These are phyloP conservation scores for Adelphocoris suturalis DNA, from an alignment of 2,888 invertebrate species.

Conservation along the genomic window DNA sequence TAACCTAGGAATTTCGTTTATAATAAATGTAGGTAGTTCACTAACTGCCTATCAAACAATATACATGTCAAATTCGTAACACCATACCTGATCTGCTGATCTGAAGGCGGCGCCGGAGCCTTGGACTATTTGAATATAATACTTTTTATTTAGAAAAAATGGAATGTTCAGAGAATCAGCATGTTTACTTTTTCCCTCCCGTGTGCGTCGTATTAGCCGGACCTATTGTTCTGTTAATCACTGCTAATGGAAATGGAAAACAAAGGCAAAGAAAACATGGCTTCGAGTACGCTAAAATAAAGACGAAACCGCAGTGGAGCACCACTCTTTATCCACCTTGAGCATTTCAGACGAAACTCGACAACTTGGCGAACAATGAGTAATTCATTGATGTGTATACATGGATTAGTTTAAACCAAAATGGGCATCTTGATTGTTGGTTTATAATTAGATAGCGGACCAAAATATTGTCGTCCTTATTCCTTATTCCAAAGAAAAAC, in stretches of 20 bases:
- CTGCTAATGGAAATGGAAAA: neutral
- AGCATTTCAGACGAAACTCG: neutral
- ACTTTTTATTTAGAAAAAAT: too few relatives aligned
- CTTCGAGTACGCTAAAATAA: neutral
- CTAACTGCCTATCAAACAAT: too few relatives aligned
- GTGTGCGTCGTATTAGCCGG: neutral
- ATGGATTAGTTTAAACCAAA: neutral
- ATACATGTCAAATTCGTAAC: too few relatives aligned
- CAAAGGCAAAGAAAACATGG: too few relatives aligned
- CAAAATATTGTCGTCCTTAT: neutral
- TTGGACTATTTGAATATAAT: too few relatives aligned
- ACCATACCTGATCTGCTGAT: too few relatives aligned
- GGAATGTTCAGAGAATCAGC: too few relatives aligned
- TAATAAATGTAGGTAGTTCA: too few relatives aligned
- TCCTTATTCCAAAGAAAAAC: too few relatives aligned
- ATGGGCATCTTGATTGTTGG: neutral
- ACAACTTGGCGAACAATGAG: neutral
- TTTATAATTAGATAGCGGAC: neutral
- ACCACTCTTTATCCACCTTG: neutral
- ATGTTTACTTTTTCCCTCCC: too few relatives aligned
- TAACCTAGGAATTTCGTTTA: too few relatives aligned
- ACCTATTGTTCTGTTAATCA: slow-evolving; percentile 6
- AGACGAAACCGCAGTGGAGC: neutral
- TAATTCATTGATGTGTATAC: neutral
- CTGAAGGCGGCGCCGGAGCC: too few relatives aligned